These are phyloP conservation scores for Xanthia togata DNA, from an alignment of 2,888 invertebrate species.

Conservation along the genomic window DNA sequence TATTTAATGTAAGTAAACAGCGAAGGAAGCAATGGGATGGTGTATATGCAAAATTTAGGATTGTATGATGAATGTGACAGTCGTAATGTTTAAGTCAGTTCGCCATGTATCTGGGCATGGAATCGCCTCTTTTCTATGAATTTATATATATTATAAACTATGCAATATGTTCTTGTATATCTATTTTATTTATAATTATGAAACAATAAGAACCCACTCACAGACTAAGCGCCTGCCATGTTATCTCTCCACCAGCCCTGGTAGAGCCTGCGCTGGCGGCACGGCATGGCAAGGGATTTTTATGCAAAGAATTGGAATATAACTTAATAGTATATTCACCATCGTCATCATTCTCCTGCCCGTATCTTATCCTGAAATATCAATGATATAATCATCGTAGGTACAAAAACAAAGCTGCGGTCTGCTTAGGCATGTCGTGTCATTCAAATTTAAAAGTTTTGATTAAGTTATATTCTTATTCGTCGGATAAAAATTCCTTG, in stretches of 20 bases:
- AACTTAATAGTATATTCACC: background rate
- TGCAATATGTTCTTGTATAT: background rate
- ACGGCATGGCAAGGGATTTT: too few relatives aligned
- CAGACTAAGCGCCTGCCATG: background rate
- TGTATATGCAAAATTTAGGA: background rate
- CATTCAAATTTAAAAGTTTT: background rate
- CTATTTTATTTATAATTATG: background rate
- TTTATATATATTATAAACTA: background rate
- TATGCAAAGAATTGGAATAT: too few relatives aligned
- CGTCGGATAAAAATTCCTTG: background rate
- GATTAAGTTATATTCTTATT: background rate
- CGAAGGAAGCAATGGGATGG: slow-evolving; percentile 14
- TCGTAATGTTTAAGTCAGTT: too few relatives aligned
- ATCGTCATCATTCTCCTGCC: background rate
- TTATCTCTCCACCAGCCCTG: background rate
- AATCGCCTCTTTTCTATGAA: background rate
- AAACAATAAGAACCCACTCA: too few relatives aligned
- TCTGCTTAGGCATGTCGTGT: background rate
- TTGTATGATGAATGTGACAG: background rate
- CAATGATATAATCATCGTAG: background rate
- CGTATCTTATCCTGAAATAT: background rate
- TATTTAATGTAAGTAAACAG: slow-evolving; percentile 4
- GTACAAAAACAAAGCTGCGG: background rate
- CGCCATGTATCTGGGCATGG: background rate
- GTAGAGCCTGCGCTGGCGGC: background rate